Base-by-base conservation (phyloP, 2,888 invertebrate genomes). In the Oxyscelio sp. region DNA sequence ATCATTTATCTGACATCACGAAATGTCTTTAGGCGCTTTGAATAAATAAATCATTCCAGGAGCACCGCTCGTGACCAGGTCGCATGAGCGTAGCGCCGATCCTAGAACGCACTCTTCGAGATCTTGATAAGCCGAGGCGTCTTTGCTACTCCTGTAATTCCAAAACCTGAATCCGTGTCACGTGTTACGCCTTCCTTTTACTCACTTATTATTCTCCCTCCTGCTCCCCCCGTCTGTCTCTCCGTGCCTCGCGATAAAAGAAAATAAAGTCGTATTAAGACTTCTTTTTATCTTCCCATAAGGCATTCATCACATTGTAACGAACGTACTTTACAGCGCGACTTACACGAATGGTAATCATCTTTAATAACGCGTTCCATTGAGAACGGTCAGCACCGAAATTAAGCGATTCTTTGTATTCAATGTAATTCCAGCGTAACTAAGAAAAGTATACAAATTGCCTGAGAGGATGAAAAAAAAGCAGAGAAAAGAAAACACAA, bases 261-360 rank as follows among this genome's bases (percentile, higher is more conserved):
- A 71, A 80, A 73, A 63, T 66, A 73, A 66, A 73, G 22, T 73
- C 71, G 43, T 58, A 79, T 79, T 79, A 79, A 65, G 40, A 58
- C 48, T 63, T 65, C 65, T 79, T 70, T 73, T 71, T 79, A 79
- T 71, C 79, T 34, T 50, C 24, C 65, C 65, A 79, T 73, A 79
- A 45, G 71, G 65, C 58, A 79, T 79, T 79, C 80, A 59, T 66
- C 80, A 52, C 73, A 66, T 59, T 80, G 59, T 48, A 45, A 59
- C 73, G 52, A 54, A 73, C 73, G 59, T 66, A 80, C 52, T 73
- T 80, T 66, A 80, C 66, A 80, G 59, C 66, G 22, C 65, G 45
- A 34, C 71, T 80, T 66, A 73, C 73, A 73, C 24, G 80, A 71
- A 80, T 80, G 73, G 50, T 65, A 80, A 80, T 73, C 63, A 45